Evolutionary conservation across 1,140 invertebrate species (phyloP).

Genomic region (Musca domestica): DNA sequence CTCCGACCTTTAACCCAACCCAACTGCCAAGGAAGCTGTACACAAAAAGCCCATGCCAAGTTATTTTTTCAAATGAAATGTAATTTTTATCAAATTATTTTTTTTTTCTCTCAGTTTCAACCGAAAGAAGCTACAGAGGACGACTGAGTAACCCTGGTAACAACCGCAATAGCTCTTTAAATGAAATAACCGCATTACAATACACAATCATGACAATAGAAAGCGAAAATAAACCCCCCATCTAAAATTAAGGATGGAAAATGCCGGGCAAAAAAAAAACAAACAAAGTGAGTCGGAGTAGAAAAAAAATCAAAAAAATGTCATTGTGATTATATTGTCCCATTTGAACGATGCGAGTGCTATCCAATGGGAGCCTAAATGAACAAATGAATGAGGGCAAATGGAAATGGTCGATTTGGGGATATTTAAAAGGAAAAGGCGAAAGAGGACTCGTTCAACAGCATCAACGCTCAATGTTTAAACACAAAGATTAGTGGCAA

Average conservation of each 20-base stretch:
- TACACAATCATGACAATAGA: neutral
- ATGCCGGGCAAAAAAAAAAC: too few relatives aligned
- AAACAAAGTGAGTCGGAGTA: too few relatives aligned
- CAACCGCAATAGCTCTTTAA: neutral
- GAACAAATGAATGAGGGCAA: too few relatives aligned
- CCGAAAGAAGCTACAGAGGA: too few relatives aligned
- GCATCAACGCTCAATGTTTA: neutral
- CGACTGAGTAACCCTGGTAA: too few relatives aligned
- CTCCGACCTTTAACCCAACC: too few relatives aligned
- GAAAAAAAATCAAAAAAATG: neutral
- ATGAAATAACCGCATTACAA: neutral
- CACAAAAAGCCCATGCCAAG: neutral
- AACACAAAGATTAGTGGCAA: conserved; percentile 13
- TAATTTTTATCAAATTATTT: conserved; percentile 11
- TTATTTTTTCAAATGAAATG: conserved; percentile 11
- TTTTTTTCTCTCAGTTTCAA: too few relatives aligned
- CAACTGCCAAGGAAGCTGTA: too few relatives aligned
- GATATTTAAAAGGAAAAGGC: neutral
- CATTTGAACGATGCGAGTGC: too few relatives aligned
- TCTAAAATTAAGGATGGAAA: neutral
- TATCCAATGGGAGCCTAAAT: too few relatives aligned
- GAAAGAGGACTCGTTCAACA: neutral
- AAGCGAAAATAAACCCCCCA: neutral
- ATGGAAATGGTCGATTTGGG: too few relatives aligned
- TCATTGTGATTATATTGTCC: conserved; percentile 12